phyloP scores from a whole-genome alignment of 2,888 invertebrate genomes.

The Fragum whitleyi region DNA sequence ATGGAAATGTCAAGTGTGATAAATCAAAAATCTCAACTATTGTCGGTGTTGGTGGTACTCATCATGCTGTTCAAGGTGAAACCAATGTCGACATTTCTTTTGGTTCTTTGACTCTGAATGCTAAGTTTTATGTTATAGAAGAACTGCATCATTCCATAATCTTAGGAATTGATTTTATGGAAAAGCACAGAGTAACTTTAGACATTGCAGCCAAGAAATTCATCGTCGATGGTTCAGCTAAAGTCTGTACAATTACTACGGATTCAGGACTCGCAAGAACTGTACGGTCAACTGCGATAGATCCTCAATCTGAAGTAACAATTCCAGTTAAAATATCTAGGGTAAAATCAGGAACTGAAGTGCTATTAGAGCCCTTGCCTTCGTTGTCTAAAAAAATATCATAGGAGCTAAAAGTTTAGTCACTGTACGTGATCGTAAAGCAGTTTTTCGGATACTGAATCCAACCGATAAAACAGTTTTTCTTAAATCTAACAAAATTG shows the following conservation, averaged over 20 bases:
- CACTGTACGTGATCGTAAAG: neutral
- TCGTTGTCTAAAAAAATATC: constrained; percentile 1
- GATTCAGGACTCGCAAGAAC: neutral
- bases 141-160: neutral
- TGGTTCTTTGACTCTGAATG: neutral
- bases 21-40: neutral
- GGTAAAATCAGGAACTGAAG: too few species aligned
- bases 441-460: neutral
- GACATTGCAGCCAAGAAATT: constrained; percentile 1
- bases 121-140: too few species aligned
- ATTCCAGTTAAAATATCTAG: neutral
- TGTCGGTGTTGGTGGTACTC: constrained; percentile 7
- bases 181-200: neutral
- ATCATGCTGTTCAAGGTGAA: constrained; percentile 1
- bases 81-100: constrained; percentile 6
- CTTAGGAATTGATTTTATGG: constrained; percentile 1
- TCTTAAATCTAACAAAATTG: neutral
- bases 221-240: too few species aligned
- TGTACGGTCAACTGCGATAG: neutral
- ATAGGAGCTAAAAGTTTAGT: constrained; percentile 19
- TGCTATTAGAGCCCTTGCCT: constrained; percentile 2
- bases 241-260: too few species aligned
- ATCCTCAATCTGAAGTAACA: neutral
- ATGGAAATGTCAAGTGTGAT: neutral
- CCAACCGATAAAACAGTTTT: neutral